Conservation (phyloP, 2,888 invertebrate species). For the Epinotia ramella region DNA sequence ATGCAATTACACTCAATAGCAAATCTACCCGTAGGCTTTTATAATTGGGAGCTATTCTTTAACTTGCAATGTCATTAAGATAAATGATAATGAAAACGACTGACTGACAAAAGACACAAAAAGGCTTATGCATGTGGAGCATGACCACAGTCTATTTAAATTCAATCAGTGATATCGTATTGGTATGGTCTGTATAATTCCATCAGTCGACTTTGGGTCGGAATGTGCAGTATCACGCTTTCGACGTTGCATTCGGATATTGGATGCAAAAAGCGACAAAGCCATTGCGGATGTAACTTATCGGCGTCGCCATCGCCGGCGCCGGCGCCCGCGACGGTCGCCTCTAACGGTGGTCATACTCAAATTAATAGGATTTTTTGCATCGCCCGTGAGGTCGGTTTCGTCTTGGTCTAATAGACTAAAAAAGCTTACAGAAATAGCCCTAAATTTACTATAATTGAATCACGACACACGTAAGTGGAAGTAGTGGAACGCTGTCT, state of each 20-base stretch:
- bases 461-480: constrained; percentile 61
- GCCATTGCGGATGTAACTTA: constrained; percentile 55
- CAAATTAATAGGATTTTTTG: constrained; percentile 77
- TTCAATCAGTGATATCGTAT: constrained; percentile 57
- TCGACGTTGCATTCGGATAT: constrained; percentile 67
- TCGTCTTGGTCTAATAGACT: constrained; percentile 56
- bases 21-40: constrained; percentile 42
- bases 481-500: constrained; percentile 54
- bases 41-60: constrained; percentile 42
- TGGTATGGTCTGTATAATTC: constrained; percentile 69
- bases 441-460: constrained; percentile 73
- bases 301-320: constrained; percentile 45
- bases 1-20: constrained; percentile 37
- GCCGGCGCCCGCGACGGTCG: constrained; percentile 60
- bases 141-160: constrained; percentile 43
- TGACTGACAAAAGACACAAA: constrained; percentile 41
- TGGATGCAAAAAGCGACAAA: constrained; percentile 76
- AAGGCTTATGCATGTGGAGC: constrained; percentile 43
- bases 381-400: constrained; percentile 63
- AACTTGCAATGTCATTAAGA: constrained; percentile 45
- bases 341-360: constrained; percentile 76
- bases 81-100: constrained; percentile 43
- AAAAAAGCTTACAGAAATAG: constrained; percentile 48
- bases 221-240: constrained; percentile 70
- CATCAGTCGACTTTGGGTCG: constrained; percentile 68